These are phyloP conservation scores for Sycobia sp. DNA, from an alignment of 1,140 invertebrate genomes.

Conservation along the genomic window DNA sequence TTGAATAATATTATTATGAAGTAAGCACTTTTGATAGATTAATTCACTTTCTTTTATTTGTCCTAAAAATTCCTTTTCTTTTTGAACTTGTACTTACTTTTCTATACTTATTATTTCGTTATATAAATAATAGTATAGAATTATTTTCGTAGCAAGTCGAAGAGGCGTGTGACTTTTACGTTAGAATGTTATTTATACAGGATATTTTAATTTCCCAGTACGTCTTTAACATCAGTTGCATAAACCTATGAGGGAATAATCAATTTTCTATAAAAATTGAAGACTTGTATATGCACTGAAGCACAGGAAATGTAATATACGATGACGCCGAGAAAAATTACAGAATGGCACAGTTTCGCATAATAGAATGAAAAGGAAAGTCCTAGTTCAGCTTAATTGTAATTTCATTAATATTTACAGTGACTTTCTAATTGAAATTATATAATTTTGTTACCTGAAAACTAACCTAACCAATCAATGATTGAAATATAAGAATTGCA, in stretches of 20 bases:
- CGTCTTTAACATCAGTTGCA: conserved; percentile 11
- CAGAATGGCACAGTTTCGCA: conserved; percentile 46
- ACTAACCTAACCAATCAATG: conserved; percentile 10
- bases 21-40: conserved; percentile 12
- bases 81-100: conserved; percentile 1
- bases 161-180: no score
- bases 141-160: not conserved
- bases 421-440: conserved; percentile 23
- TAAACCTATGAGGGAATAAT: conserved; percentile 13
- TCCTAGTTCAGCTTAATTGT: conserved; percentile 21
- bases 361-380: conserved; percentile 29
- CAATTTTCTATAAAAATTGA: conserved; percentile 6
- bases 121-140: conserved; percentile 23
- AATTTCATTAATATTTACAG: conserved; percentile 34
- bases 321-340: conserved; percentile 32
- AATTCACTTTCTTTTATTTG: conserved; percentile 3
- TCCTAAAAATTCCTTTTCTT: conserved; percentile 9
- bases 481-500: conserved; percentile 20
- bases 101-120: conserved; percentile 6
- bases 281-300: conserved; percentile 1
- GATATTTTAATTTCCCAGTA: conserved; percentile 2
- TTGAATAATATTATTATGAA: conserved; percentile 11
- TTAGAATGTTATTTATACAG: not conserved
- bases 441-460: conserved; percentile 1
- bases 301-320: conserved; percentile 10